Base-by-base conservation (phyloP, 1,140 invertebrate species). In the Drosophila paulistorum region DNA sequence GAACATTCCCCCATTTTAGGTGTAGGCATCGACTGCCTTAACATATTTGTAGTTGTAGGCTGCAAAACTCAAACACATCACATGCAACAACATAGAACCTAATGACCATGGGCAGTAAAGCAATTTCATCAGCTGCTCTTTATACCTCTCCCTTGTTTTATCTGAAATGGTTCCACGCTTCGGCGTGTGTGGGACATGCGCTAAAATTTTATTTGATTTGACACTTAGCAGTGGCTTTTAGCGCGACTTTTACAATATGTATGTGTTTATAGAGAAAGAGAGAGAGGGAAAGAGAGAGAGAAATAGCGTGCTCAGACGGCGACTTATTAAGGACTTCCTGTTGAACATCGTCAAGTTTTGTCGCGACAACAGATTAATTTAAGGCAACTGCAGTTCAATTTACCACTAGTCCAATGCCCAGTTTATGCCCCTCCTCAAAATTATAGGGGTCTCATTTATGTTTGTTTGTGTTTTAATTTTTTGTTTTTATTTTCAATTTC, bases 301-400 rank as follows among this genome's bases (percentile, higher is more conserved):
- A 37, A 7, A 20, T 33, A 42, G 20, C 17, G 37, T 39, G 17
- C 17, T 41, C 58, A 48, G 39, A 73, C 61, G 68, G 65, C 33
- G 54, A 71, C 74, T 89, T 89, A 89, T 89, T 89, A 89, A 89
- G 84, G 84, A 89, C 84, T 89, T 89, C 84, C 84, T 78, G 84
- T 89, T 83, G 69, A 37, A 63, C 68, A 74, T 81, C 77, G 81
- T 79, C 80, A 70, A 82, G 75, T 80, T 86, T 51, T 90, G 86
- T 90, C 86, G 77, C 87, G 77, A 78, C 87, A 90, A 90, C 87
- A 90, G 79, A 90, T 90, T 90, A 90, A 90, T 90, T 83, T 77
- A 87, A 72, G 67, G 73, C 55, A 66, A 60, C 74, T 83, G 87
- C 87, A 90, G 87, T 90, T 90, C 77, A 90, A 90, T 90, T 90